Conservation (phyloP, 2,797 vertebrate genomes). For the Tangara arthus region DNA sequence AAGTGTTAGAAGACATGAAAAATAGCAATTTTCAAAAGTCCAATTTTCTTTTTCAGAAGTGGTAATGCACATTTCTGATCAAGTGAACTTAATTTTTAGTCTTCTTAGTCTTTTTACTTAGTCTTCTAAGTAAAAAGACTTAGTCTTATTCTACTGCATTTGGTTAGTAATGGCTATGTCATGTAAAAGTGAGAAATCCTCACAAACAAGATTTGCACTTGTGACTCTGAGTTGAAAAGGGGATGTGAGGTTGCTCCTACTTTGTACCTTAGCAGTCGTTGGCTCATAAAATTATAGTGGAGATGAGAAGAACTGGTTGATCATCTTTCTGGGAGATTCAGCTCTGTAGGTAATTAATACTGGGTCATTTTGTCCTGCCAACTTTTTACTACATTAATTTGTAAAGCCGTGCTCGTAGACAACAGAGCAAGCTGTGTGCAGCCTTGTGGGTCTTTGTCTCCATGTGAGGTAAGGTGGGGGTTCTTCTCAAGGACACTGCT, state of each 20-base stretch:
- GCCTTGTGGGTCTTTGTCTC: neutral
- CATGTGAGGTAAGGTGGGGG: neutral
- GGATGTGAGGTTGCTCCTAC: neutral
- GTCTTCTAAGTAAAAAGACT: no score
- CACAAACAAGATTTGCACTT: neutral
- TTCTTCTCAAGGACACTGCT: neutral
- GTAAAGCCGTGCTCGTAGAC: neutral
- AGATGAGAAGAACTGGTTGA: neutral
- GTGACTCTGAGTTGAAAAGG: neutral
- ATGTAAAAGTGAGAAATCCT: neutral
- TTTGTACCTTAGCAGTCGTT: neutral
- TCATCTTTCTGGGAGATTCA: neutral
- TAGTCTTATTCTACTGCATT: neutral
- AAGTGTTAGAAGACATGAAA: neutral
- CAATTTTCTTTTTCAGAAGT: neutral
- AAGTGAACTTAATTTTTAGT: neutral
- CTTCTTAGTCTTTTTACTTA: neutral
- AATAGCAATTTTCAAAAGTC: neutral
- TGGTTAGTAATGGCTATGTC: rapidly evolving
- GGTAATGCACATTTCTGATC: neutral
- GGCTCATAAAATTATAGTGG: neutral
- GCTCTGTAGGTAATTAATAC: neutral
- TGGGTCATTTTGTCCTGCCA: neutral
- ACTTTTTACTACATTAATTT: neutral
- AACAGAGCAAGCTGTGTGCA: neutral